These are phyloP conservation scores for Apodemus sylvaticus DNA, from an alignment of 2,113 vertebrate species.

Conservation along the genomic window DNA sequence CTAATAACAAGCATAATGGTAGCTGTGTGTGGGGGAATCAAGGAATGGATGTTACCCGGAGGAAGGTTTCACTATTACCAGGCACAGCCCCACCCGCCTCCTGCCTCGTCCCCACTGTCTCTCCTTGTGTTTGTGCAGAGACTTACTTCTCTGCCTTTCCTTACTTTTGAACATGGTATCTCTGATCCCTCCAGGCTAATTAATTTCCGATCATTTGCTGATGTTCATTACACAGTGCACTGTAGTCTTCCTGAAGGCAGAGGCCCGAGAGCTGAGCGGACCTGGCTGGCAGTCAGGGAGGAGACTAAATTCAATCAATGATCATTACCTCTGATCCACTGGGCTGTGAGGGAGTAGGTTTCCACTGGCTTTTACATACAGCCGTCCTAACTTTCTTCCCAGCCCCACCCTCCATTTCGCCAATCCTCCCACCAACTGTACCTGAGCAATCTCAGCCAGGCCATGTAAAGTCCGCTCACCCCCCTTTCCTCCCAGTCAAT, in stretches of 20 bases:
- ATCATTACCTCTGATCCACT: neutral
- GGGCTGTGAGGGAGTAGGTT: neutral
- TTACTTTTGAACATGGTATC: neutral
- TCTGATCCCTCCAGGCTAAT: neutral
- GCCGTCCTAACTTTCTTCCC: neutral
- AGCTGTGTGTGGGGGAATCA: slow-evolving; percentile 41
- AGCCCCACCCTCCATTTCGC: neutral
- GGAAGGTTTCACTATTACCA: neutral
- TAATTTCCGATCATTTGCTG: neutral
- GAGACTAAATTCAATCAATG: no score
- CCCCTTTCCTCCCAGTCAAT: neutral
- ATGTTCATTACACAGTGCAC: neutral
- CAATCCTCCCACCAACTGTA: neutral
- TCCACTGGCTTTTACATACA: neutral
- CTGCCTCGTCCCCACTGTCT: rapidly evolving
- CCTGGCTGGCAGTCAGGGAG: neutral
- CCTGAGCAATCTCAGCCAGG: neutral
- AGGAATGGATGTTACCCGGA: neutral
- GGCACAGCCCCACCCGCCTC: neutral
- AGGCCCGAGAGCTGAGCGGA: neutral
- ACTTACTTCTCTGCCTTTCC: neutral
- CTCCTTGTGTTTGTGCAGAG: neutral
- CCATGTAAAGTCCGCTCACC: neutral
- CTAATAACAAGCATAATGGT: slow-evolving; percentile 69
- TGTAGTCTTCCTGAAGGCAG: neutral